phyloP scores from a whole-genome alignment of 2,797 vertebrate genomes.

The Betta splendens region DNA sequence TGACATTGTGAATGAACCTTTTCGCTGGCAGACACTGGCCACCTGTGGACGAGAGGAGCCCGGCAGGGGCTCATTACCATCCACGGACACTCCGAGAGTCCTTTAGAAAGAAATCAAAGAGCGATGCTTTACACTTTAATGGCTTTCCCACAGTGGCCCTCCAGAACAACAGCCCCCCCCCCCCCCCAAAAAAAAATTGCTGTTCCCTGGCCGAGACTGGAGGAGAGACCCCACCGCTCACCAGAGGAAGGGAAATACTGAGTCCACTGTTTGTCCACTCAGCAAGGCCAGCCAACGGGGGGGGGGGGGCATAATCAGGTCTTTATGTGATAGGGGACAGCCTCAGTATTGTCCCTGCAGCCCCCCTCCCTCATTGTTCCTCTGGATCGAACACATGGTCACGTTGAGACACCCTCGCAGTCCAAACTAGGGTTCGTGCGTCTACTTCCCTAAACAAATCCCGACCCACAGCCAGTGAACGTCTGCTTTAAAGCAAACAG shows the following conservation, averaged over 20 bases:
- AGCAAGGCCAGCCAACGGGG: slow-evolving; percentile 74
- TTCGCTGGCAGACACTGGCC: slow-evolving; percentile 50
- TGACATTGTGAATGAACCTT: slow-evolving; percentile 11
- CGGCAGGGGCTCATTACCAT: slow-evolving; percentile 82
- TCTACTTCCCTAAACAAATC: slow-evolving; percentile 19
- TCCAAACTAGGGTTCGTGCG: slow-evolving; percentile 39
- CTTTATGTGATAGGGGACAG: slow-evolving; percentile 79
- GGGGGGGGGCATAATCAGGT: slow-evolving; percentile 72
- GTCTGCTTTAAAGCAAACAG: slow-evolving; percentile 40
- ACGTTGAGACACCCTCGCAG: slow-evolving; percentile 54
- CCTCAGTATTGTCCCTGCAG: slow-evolving; percentile 70
- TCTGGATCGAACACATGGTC: slow-evolving; percentile 55
- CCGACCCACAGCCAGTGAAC: slow-evolving; percentile 6
- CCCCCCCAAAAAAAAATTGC: no score
- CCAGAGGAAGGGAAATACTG: slow-evolving; percentile 76
- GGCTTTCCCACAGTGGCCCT: slow-evolving; percentile 83
- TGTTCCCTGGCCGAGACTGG: slow-evolving; percentile 56
- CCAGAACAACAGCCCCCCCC: slow-evolving; percentile 74
- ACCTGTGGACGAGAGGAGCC: slow-evolving; percentile 71
- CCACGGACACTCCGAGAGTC: slow-evolving; percentile 67
- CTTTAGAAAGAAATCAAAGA: slow-evolving; percentile 73
- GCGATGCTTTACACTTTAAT: slow-evolving; percentile 85
- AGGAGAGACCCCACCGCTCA: slow-evolving; percentile 67
- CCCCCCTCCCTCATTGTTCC: slow-evolving; percentile 63
- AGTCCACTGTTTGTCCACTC: slow-evolving; percentile 76